phyloP scores from a whole-genome alignment of 2,797 vertebrate species.

The Discoglossus pictus region DNA sequence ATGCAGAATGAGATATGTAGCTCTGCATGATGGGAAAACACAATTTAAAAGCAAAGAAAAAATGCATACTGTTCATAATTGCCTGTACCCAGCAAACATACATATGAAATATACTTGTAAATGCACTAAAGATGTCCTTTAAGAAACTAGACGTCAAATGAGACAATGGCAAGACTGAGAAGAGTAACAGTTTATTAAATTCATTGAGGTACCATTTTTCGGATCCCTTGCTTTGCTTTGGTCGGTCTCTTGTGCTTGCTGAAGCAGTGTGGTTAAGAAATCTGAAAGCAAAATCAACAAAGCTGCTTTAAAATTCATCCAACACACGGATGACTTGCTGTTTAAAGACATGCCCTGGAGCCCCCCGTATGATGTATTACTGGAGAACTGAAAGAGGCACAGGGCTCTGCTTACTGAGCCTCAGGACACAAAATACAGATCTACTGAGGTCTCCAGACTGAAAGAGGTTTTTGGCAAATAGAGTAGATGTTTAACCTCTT shows the following conservation, averaged over 20 bases:
- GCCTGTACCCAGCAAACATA: too few species aligned
- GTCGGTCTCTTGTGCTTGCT: slow-evolving; percentile 78
- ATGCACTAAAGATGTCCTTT: too few species aligned
- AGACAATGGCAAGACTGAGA: too few species aligned
- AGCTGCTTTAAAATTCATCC: background rate
- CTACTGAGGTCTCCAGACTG: background rate
- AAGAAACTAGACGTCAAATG: too few species aligned
- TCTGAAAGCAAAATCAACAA: slow-evolving; percentile 58
- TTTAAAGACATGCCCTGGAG: slow-evolving; percentile 6
- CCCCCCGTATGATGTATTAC: background rate
- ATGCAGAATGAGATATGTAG: too few species aligned
- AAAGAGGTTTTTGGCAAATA: too few species aligned
- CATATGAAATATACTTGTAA: too few species aligned
- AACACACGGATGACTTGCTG: background rate
- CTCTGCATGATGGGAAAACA: too few species aligned
- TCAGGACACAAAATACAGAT: background rate
- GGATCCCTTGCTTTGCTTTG: slow-evolving; percentile 77
- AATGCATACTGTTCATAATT: too few species aligned
- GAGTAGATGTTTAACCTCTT: too few species aligned
- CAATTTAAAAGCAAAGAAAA: too few species aligned
- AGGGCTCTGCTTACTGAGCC: background rate
- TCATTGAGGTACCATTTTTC: slow-evolving; percentile 85
- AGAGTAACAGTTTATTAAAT: too few species aligned
- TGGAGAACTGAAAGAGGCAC: background rate
- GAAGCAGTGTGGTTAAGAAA: slow-evolving; percentile 87